Base-by-base conservation (phyloP, 2,888 invertebrate genomes). In the Erebia aethiops region DNA sequence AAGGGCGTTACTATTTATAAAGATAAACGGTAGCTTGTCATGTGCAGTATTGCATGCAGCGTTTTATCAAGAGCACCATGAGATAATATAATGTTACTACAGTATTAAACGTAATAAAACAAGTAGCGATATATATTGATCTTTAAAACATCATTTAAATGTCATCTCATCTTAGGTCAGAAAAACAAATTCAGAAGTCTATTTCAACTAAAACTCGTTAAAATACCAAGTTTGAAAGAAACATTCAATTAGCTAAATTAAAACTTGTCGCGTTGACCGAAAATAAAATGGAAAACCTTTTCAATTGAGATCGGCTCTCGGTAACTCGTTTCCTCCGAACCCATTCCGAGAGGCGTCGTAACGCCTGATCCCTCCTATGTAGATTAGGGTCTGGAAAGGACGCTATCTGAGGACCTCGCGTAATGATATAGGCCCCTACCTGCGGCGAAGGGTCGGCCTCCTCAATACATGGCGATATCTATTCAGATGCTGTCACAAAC, bases 341-440 rank as follows among this genome's bases (percentile, higher is more conserved):
- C 18, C 64, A 54, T 54, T 64, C 64, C 64, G 64, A 52, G 41
- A 18, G 64, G 21, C 49, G n/a, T 26, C 62, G 51, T 63, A 60
- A 26, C 54, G 54, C 41, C 52, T 11, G 63, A 49, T 56, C 67
- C 67, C 61, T 73, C 71, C 65, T 74, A 70, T 71, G 74, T 71
- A 74, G 74, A 74, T 74, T 70, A 71, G 67, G 74, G 71, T 71
- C 67, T 52, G 70, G 18, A 18, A 68, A 56, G 73, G 73, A 61
- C 71, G 67, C 46, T 61, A 61, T 66, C 70, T 16, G 41, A 62
- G 63, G 58, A 49, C 57, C 51, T 21, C 69, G 63, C 57, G 69
- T 74, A 71, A 71, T 71, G 69, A 72, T 46, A 60, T 67, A 64
- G 71, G 18, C 54, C 64, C 63, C 14, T 71, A 74, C 74, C 74